Evolutionary conservation across 2,888 invertebrate species (phyloP).

Genomic region (Apomyelois bistriatella): DNA sequence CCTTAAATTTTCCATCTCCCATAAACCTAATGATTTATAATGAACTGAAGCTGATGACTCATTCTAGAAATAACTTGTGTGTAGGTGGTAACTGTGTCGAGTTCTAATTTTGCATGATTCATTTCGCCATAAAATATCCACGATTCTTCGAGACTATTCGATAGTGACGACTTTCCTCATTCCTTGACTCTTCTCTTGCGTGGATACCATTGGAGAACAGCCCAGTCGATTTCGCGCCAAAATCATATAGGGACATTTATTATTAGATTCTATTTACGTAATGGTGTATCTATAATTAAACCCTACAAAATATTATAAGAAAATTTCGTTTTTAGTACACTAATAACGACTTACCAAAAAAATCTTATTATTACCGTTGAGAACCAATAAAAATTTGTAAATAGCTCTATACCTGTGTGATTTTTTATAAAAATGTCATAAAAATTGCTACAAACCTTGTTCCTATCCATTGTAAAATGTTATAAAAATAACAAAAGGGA

Average conservation of each 20-base stretch:
- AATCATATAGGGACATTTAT: conserved; percentile 1
- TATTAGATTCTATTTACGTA: neutral
- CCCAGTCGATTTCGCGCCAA: conserved; percentile 14
- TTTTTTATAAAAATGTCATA: neutral
- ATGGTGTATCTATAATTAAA: too few relatives aligned
- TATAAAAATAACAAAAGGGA: neutral
- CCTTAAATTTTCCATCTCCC: too few relatives aligned
- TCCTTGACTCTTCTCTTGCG: neutral
- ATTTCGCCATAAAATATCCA: neutral
- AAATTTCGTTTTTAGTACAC: too few relatives aligned
- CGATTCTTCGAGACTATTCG: neutral
- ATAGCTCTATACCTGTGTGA: neutral
- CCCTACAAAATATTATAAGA: too few relatives aligned
- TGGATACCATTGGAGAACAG: conserved; percentile 2
- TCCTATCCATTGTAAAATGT: neutral
- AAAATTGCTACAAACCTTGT: neutral
- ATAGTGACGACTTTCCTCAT: neutral
- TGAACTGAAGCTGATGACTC: too few relatives aligned
- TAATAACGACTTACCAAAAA: too few relatives aligned
- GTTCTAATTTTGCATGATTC: neutral
- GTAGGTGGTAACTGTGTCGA: neutral
- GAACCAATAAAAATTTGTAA: too few relatives aligned
- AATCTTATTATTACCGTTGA: too few relatives aligned
- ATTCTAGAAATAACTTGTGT: too few relatives aligned
- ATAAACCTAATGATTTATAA: too few relatives aligned